phyloP scores from a whole-genome alignment of 2,797 vertebrate species.

The Valencia hispanica region DNA sequence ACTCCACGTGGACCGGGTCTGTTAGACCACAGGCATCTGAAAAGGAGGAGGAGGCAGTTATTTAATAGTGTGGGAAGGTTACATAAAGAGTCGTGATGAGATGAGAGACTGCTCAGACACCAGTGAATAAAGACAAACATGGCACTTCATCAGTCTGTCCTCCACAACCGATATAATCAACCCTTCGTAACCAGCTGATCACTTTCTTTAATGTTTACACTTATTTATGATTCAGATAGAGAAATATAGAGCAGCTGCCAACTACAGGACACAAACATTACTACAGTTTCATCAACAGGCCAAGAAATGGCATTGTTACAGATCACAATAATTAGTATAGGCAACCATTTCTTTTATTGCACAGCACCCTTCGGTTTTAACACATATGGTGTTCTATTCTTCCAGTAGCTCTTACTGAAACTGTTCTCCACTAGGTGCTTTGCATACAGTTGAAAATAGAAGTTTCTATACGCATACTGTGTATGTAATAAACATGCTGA shows the following conservation, averaged over 20 bases:
- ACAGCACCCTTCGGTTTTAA: not conserved
- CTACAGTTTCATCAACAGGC: slow-evolving; percentile 43
- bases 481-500: too few relatives aligned
- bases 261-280: slow-evolving; percentile 19
- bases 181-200: not conserved
- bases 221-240: not conserved
- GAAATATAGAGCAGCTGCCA: slow-evolving; percentile 1
- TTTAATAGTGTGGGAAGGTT: slow-evolving; percentile 66
- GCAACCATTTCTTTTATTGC: not conserved
- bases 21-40: slow-evolving; percentile 94
- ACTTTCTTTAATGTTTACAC: not conserved
- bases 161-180: not conserved
- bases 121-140: not conserved
- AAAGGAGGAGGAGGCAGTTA: slow-evolving; percentile 52
- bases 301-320: slow-evolving; percentile 66
- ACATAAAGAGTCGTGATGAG: slow-evolving; percentile 70
- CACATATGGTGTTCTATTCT: not conserved
- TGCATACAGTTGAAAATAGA: too few relatives aligned
- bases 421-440: too few relatives aligned
- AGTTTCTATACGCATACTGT: too few relatives aligned
- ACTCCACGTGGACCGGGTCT: slow-evolving; percentile 91
- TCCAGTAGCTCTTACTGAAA: too few relatives aligned
- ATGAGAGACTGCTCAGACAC: slow-evolving; percentile 15
- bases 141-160: not conserved
- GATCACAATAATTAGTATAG: not conserved